phyloP scores from a whole-genome alignment of 2,888 invertebrate species.

The Euzetes globulus region DNA sequence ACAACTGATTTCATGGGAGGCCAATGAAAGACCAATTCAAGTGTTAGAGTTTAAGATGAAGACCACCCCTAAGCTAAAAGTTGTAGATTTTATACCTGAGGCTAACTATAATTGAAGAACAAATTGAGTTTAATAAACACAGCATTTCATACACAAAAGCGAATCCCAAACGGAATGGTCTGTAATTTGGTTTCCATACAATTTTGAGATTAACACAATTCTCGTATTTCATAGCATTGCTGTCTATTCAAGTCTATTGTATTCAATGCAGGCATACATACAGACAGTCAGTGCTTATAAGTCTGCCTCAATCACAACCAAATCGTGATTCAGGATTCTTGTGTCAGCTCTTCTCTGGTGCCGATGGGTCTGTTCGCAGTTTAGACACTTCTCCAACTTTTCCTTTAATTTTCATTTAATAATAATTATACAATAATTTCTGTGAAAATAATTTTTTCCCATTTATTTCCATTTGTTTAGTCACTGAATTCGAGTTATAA shows the following conservation, averaged over 20 bases:
- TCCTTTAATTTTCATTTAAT: not conserved
- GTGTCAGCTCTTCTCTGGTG: not conserved
- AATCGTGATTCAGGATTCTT: not conserved
- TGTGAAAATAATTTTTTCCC: slow-evolving; percentile 11
- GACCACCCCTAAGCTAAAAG: slow-evolving; percentile 18
- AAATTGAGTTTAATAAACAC: slow-evolving; percentile 29
- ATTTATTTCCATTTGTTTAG: not conserved
- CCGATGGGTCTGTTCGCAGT: not conserved
- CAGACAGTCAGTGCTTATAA: not conserved
- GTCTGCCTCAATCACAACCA: slow-evolving; percentile 8
- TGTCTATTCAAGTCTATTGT: not conserved
- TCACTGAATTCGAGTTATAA: not conserved
- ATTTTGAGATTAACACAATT: slow-evolving; percentile 9
- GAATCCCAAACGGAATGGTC: slow-evolving; percentile 15
- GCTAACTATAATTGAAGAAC: slow-evolving; percentile 24
- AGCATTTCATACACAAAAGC: not conserved
- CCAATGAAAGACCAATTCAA: slow-evolving; percentile 25
- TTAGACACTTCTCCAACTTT: not conserved
- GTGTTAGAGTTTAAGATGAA: not conserved
- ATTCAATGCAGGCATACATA: not conserved
- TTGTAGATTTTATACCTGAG: slow-evolving; percentile 19
- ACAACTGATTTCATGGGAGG: slow-evolving; percentile 17
- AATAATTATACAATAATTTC: slow-evolving; percentile 6
- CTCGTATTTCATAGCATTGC: slow-evolving; percentile 18
- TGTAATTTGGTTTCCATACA: slow-evolving; percentile 21